Evolutionary conservation across 2,797 vertebrate genomes (phyloP).

Genomic region (Phrynocephalus guinanensis): DNA sequence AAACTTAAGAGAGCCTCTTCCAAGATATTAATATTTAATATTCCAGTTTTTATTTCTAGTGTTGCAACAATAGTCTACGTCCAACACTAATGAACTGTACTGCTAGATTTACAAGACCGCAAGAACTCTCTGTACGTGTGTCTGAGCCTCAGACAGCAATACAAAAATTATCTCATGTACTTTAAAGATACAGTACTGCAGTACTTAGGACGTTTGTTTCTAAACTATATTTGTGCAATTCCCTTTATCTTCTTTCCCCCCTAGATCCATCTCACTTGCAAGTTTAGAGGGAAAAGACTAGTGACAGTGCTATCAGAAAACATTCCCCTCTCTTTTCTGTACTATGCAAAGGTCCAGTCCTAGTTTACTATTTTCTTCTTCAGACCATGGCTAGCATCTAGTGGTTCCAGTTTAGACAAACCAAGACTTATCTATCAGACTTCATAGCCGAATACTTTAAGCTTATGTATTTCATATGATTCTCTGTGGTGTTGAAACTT

Average conservation of each 20-base stretch:
- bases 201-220: background rate
- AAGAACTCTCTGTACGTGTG: background rate
- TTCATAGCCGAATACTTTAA: too few species aligned
- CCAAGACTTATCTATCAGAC: too few species aligned
- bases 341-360: background rate
- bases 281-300: background rate
- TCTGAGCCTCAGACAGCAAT: background rate
- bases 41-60: conserved; percentile 2
- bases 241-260: background rate
- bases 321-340: rapidly evolving
- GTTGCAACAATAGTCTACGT: background rate
- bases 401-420: background rate
- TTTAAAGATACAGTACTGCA: background rate
- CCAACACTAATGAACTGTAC: background rate
- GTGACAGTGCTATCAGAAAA: background rate
- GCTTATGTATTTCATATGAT: too few species aligned
- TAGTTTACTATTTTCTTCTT: background rate
- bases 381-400: background rate
- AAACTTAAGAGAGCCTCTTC: background rate
- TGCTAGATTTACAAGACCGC: background rate
- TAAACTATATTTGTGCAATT: background rate
- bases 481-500: too few species aligned
- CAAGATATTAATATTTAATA: conserved; percentile 23
- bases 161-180: background rate
- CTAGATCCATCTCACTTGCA: background rate